phyloP scores from a whole-genome alignment of 1,140 invertebrate genomes.

The Medauroidea extradentata region DNA sequence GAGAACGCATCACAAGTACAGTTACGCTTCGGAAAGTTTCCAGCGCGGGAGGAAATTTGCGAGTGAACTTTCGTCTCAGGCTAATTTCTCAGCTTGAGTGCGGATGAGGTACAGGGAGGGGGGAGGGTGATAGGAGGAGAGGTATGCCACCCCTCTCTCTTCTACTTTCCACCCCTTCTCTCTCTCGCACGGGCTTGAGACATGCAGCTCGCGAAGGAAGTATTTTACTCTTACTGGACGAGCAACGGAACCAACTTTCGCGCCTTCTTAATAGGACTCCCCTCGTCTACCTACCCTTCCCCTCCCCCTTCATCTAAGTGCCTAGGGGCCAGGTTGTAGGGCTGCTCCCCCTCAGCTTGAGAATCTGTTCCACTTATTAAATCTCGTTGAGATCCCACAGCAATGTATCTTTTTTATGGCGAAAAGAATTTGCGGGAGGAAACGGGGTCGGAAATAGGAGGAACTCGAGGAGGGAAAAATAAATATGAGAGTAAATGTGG shows the following conservation, averaged over 20 bases:
- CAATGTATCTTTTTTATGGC: background rate
- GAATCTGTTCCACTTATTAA: conserved; percentile 9
- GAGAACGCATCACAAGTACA: conserved; percentile 8
- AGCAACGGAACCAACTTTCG: no score
- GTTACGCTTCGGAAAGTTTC: conserved; percentile 11
- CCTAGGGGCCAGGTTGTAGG: no score
- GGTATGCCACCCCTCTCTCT: no score
- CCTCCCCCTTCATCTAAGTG: no score
- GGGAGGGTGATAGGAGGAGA: no score
- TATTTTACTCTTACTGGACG: no score
- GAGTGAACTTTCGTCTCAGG: background rate
- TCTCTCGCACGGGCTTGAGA: no score
- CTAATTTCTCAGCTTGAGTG: conserved; percentile 4
- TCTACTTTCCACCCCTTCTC: no score
- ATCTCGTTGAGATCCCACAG: background rate
- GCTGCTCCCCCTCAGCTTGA: background rate
- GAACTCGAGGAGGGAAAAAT: background rate
- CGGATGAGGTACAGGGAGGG: no score
- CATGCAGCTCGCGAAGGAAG: background rate
- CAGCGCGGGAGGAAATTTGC: conserved; percentile 9
- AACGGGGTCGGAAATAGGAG: background rate
- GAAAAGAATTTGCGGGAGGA: background rate
- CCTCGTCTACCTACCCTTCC: no score
- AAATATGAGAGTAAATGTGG: no score
- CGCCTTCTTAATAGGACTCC: no score